Percentiles rank a stretch among this genome's conserved stretches.
Conservation (phyloP, 2,113 vertebrate species). For the Donacobius atricapilla region DNA sequence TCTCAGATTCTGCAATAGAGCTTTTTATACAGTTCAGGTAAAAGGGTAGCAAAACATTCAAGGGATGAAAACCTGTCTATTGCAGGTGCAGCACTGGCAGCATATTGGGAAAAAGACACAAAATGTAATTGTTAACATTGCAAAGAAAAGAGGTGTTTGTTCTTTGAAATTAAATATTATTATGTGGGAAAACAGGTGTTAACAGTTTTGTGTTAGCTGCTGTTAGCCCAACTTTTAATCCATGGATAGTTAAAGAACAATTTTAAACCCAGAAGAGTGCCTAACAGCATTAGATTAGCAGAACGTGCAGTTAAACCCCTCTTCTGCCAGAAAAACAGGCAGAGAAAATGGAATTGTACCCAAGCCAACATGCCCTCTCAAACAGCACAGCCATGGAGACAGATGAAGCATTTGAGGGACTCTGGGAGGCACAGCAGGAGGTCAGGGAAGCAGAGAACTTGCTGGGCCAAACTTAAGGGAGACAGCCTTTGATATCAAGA, state of each 20-base stretch:
- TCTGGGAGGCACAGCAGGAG: background rate
- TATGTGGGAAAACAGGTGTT: background rate
- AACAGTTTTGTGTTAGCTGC: background rate
- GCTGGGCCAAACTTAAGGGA: background rate
- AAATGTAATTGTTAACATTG: background rate
- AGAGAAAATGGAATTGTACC: background rate
- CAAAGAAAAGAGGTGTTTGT: background rate
- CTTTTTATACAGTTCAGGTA: background rate
- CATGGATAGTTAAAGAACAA: background rate
- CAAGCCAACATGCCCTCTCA: background rate
- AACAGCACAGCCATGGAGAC: background rate
- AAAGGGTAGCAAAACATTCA: background rate
- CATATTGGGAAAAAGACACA: background rate
- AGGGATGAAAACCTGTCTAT: background rate
- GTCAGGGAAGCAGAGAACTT: background rate
- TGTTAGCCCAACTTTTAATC: background rate
- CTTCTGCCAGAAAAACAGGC: background rate
- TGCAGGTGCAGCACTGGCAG: background rate
- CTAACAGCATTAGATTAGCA: background rate
- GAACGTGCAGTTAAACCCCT: background rate
- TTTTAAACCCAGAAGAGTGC: background rate
- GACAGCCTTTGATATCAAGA: background rate
- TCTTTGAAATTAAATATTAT: background rate
- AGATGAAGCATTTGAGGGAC: background rate
- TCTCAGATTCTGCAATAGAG: background rate